Evolutionary conservation across 2,888 invertebrate genomes (phyloP).

Genomic region (Diaprepes abbreviatus): DNA sequence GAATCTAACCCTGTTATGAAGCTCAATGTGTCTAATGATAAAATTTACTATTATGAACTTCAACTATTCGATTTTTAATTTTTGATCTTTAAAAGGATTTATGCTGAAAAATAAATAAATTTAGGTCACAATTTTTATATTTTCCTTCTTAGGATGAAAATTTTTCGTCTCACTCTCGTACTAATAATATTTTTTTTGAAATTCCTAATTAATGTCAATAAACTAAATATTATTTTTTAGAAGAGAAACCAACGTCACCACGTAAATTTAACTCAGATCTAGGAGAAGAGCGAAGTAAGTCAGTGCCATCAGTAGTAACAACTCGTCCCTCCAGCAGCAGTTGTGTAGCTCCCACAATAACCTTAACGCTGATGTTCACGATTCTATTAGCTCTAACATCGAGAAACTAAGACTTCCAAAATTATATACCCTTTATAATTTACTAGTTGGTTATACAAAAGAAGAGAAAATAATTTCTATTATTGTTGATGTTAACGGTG

Average conservation of each 20-base stretch:
- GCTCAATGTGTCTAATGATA: no score
- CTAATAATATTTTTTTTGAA: no score
- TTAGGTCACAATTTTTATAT: no score
- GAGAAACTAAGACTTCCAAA: slow-evolving; percentile 28
- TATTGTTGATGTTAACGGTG: slow-evolving; percentile 38
- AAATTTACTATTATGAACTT: no score
- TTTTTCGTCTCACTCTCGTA: no score
- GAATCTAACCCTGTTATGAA: no score
- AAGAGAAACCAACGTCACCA: slow-evolving; percentile 8
- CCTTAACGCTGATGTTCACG: neutral
- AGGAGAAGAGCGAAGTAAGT: neutral
- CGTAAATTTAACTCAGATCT: neutral
- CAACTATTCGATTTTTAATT: no score
- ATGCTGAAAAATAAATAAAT: no score
- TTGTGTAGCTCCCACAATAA: slow-evolving; percentile 14
- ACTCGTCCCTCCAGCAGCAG: neutral
- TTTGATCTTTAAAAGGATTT: no score
- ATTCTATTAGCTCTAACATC: slow-evolving; percentile 11
- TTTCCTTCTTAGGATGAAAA: no score
- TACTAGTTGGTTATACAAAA: slow-evolving; percentile 22
- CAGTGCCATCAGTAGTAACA: slow-evolving; percentile 9
- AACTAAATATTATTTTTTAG: slow-evolving; percentile 1
- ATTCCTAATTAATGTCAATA: no score
- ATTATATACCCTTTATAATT: slow-evolving; percentile 12
- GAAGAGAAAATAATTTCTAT: slow-evolving; percentile 30